Conservation (phyloP, 2,113 vertebrate species). For the Gobiocypris rarus region DNA sequence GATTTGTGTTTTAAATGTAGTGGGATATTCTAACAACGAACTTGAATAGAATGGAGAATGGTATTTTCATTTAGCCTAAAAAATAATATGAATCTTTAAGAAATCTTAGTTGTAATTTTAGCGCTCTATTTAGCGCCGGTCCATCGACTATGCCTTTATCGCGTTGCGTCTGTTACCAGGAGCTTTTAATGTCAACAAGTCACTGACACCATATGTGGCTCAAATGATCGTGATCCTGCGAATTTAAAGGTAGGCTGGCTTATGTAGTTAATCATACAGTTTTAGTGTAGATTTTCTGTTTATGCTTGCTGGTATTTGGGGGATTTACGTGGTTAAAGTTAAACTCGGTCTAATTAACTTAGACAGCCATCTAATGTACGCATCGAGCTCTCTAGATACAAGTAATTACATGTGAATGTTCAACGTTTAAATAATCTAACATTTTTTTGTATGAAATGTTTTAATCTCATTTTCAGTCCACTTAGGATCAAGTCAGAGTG, state of each 20-base stretch:
- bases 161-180: conserved; percentile 30
- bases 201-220: not conserved
- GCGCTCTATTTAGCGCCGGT: not conserved
- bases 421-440: not conserved
- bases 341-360: not conserved
- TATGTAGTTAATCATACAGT: not conserved
- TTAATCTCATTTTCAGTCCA: not conserved
- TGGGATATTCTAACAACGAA: not conserved
- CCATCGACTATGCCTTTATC: not conserved
- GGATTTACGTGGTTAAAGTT: not conserved
- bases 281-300: not conserved
- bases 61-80: not conserved
- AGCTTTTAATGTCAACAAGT: conserved; percentile 12
- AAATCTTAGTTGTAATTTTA: not conserved
- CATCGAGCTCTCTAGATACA: not conserved
- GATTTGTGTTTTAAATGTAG: not conserved
- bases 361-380: too few species aligned
- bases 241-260: not conserved
- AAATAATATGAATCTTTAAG: not conserved
- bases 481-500: not conserved
- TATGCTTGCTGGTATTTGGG: not conserved
- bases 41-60: not conserved
- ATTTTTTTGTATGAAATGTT: not conserved
- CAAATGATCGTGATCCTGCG: not conserved
- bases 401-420: not conserved